A percentile compares a stretch with the other conserved stretches of the same genome.
These are phyloP conservation scores for Oscheius onirici DNA, from an alignment of 2,888 invertebrate genomes.

Conservation along the genomic window DNA sequence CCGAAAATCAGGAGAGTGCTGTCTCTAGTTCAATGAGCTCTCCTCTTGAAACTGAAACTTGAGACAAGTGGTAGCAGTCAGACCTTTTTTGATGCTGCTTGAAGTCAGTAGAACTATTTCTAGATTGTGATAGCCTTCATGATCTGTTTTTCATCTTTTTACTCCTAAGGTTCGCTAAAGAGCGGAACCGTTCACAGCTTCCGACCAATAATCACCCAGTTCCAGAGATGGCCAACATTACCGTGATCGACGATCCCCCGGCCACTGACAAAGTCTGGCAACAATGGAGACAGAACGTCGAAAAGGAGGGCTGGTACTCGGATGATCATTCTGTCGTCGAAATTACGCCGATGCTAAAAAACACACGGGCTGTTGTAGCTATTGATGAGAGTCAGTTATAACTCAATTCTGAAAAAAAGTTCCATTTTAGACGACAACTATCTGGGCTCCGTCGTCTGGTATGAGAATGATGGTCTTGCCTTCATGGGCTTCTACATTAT, in stretches of 20 bases:
- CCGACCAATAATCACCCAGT: no score
- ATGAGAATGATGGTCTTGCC: slow-evolving; percentile 47
- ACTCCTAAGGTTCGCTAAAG: no score
- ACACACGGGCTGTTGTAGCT: slow-evolving; percentile 43
- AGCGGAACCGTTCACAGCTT: no score
- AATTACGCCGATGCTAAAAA: slow-evolving; percentile 36
- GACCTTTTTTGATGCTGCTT: no score
- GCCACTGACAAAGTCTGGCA: slow-evolving; percentile 35
- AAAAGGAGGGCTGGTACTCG: slow-evolving; percentile 44
- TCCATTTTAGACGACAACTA: slow-evolving; percentile 34
- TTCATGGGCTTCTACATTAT: slow-evolving; percentile 49
- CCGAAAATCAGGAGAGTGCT: no score
- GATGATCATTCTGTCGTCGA: slow-evolving; percentile 44
- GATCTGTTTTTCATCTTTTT: no score
- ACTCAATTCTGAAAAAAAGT: neutral
- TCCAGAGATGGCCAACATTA: no score
- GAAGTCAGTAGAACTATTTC: no score
- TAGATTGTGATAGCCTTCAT: no score
- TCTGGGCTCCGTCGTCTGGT: slow-evolving; percentile 49
- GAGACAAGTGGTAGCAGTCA: no score
- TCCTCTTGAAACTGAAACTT: no score
- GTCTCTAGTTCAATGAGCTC: no score
- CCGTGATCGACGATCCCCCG: neutral
- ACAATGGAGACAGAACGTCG: slow-evolving; percentile 39
- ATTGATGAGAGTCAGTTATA: slow-evolving; percentile 32